These are phyloP conservation scores for Melipona bicolor DNA, from an alignment of 2,888 invertebrate species.

Conservation along the genomic window DNA sequence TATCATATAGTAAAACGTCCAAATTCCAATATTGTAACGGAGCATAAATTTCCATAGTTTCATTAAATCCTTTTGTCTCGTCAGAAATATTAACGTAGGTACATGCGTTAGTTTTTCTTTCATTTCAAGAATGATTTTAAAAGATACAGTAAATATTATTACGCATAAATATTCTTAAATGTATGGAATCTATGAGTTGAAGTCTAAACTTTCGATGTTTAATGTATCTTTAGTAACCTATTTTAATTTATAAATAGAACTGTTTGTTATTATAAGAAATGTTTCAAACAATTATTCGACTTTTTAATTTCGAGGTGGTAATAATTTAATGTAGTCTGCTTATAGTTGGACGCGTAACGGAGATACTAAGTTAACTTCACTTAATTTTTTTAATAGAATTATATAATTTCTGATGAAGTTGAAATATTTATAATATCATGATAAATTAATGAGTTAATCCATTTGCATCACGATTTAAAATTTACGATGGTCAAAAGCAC, in stretches of 20 bases:
- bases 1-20: slow-evolving; percentile 5
- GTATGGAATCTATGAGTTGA: background rate
- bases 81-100: slow-evolving; percentile 1
- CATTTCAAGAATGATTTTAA: background rate
- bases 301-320: no score
- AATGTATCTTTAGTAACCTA: background rate
- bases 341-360: no score
- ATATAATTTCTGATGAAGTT: no score
- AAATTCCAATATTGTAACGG: background rate
- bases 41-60: background rate
- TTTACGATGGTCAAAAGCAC: background rate
- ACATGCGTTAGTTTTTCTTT: background rate
- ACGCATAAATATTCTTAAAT: background rate
- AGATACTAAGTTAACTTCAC: no score
- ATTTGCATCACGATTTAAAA: no score
- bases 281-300: no score
- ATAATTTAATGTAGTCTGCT: no score
- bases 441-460: no score
- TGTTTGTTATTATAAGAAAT: no score
- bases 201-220: background rate
- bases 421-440: no score
- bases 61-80: background rate
- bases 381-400: no score
- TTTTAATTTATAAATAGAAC: no score
- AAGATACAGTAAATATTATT: background rate